phyloP scores from a whole-genome alignment of 2,113 vertebrate genomes.

The Baryphthengus martii region DNA sequence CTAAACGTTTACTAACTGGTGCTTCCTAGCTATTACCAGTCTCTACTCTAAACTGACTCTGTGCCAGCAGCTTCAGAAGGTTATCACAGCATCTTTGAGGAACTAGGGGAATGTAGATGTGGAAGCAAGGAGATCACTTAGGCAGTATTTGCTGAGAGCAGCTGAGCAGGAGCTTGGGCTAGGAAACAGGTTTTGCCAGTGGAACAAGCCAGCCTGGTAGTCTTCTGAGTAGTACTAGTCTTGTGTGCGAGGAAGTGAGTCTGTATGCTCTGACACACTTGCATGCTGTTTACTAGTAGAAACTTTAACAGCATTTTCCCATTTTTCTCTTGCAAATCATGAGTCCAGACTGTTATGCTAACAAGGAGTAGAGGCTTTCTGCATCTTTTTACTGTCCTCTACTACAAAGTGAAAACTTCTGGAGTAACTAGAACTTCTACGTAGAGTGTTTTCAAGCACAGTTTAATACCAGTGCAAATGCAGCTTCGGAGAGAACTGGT shows the following conservation, averaged over 20 bases:
- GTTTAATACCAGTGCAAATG: background rate
- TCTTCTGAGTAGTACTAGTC: background rate
- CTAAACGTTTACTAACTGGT: background rate
- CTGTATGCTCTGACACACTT: background rate
- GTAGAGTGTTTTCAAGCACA: background rate
- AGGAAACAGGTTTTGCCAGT: background rate
- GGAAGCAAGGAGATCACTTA: background rate
- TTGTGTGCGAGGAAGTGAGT: background rate
- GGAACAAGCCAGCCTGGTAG: background rate
- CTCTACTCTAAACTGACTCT: background rate
- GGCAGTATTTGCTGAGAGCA: background rate
- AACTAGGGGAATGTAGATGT: background rate
- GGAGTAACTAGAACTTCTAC: background rate
- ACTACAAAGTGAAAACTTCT: background rate
- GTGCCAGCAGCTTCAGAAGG: background rate
- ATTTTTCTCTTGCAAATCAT: background rate
- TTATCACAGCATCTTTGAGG: background rate
- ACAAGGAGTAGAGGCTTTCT: background rate
- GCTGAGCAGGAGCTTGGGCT: background rate
- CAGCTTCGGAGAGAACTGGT: background rate
- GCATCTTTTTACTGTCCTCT: background rate
- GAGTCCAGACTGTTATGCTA: background rate
- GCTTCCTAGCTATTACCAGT: background rate
- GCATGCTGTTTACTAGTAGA: background rate
- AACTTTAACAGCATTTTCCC: background rate